Conservation (phyloP, 30 jellyfish, hydroid and myxozoan species). For the Catostylus mosaicus region DNA sequence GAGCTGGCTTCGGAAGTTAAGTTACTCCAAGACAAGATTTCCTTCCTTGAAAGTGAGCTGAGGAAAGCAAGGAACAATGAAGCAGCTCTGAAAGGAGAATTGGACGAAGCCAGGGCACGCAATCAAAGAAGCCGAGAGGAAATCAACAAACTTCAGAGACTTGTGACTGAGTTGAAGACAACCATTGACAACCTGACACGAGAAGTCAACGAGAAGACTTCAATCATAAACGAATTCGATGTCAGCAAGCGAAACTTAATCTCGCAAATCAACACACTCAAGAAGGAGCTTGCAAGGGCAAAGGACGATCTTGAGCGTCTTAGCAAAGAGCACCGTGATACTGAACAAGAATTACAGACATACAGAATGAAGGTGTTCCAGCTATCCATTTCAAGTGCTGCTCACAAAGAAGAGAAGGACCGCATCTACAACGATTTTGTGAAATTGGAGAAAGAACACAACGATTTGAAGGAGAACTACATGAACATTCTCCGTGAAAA, state of each 20-base stretch:
- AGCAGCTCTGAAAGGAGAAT: constrained; percentile 86
- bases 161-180: constrained; percentile 67
- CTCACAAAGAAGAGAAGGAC: constrained; percentile 92
- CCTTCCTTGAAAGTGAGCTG: constrained; percentile 70
- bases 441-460: constrained; percentile 72
- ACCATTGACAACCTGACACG: constrained; percentile 73
- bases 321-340: constrained; percentile 57
- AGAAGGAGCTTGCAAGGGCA: constrained; percentile 68
- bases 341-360: constrained; percentile 78
- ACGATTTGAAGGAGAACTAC: constrained; percentile 82
- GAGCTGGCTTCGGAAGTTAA: constrained; percentile 72
- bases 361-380: constrained; percentile 67
- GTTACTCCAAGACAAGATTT: constrained; percentile 61
- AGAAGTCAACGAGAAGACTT: constrained; percentile 74
- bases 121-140: constrained; percentile 82
- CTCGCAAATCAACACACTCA: constrained; percentile 68
- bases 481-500: constrained; percentile 69
- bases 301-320: constrained; percentile 64
- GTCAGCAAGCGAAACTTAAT: constrained; percentile 68
- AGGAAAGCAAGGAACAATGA: constrained; percentile 80
- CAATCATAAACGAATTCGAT: constrained; percentile 61
- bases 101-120: constrained; percentile 94
- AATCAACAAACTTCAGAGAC: constrained; percentile 67
- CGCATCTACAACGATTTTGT: constrained; percentile 62
- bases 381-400: constrained; percentile 56